phyloP scores from a whole-genome alignment of 64 coral and sea anemone species.

The Astreopora myriophthalma region DNA sequence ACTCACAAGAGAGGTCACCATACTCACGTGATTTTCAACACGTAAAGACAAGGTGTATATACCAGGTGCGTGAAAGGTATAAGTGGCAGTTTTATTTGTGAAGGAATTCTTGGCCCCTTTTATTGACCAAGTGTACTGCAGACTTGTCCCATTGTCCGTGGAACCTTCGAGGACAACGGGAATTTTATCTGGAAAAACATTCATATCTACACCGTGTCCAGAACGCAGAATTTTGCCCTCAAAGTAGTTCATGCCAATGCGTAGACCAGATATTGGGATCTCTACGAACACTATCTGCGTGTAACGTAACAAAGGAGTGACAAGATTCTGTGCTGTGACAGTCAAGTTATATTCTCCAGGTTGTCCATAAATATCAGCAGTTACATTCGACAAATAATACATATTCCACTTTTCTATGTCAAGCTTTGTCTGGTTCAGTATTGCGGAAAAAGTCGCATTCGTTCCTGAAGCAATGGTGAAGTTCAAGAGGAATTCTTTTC shows the following conservation, averaged over 20 bases:
- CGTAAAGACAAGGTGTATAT: not conserved
- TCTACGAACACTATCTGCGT: conserved; percentile 45
- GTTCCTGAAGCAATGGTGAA: conserved; percentile 46
- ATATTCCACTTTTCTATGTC: not conserved
- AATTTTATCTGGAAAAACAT: conserved; percentile 33
- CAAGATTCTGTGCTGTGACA: conserved; percentile 63
- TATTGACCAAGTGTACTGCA: conserved; percentile 19
- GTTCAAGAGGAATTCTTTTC: conserved; percentile 24
- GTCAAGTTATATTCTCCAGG: conserved; percentile 30
- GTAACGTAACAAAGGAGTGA: conserved; percentile 13
- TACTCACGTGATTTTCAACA: conserved; percentile 34
- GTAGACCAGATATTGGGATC: conserved; percentile 17
- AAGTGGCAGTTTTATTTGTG: not conserved
- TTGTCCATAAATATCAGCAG: conserved; percentile 9
- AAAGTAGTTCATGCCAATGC: not conserved
- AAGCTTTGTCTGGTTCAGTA: not conserved
- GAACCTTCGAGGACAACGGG: conserved; percentile 19
- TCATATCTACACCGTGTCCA: conserved; percentile 38
- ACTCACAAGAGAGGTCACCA: not conserved
- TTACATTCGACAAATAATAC: not conserved
- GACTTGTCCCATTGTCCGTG: not conserved
- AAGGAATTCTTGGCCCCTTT: not conserved
- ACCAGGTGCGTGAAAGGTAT: not conserved
- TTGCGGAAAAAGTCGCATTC: conserved; percentile 52
- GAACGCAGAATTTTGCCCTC: not conserved